phyloP scores from a whole-genome alignment of 1,140 invertebrate species.

The Tetranychus urticae region DNA sequence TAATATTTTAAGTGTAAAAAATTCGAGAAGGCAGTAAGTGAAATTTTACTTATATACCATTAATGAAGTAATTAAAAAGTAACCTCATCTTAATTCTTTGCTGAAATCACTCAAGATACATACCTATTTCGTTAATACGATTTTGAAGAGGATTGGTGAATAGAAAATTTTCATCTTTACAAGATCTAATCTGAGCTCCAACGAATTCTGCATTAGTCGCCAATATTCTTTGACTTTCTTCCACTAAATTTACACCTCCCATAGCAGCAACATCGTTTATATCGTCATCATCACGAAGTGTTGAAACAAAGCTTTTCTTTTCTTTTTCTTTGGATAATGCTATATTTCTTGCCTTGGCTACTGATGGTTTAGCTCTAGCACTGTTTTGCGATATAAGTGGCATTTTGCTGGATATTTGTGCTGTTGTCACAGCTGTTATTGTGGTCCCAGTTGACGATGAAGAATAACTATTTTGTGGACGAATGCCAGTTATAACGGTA shows the following conservation, averaged over 20 bases:
- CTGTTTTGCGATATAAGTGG: not conserved
- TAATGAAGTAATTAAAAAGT: not conserved
- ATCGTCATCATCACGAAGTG: conserved; percentile 54
- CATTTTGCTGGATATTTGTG: not conserved
- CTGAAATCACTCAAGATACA: conserved; percentile 7
- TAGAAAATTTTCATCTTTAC: conserved; percentile 80
- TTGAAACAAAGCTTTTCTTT: conserved; percentile 19
- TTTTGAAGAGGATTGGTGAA: conserved; percentile 46
- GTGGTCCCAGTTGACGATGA: conserved; percentile 5
- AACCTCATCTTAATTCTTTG: not conserved
- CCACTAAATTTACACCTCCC: conserved; percentile 93
- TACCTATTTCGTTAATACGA: conserved; percentile 48
- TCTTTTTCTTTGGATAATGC: conserved; percentile 29
- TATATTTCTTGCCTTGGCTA: not conserved
- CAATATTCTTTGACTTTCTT: conserved; percentile 82
- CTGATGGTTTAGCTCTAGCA: not conserved
- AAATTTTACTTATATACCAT: not conserved
- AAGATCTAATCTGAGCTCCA: conserved; percentile 79
- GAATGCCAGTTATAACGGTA: no score
- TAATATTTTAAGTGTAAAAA: not conserved
- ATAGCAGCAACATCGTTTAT: conserved; percentile 97
- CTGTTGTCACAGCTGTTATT: conserved; percentile 1
- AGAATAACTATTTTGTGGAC: not conserved
- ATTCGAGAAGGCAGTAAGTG: not conserved
- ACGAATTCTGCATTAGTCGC: conserved; percentile 74